phyloP scores from a whole-genome alignment of 2,797 vertebrate species.

The Mormyrops boulengeri region DNA sequence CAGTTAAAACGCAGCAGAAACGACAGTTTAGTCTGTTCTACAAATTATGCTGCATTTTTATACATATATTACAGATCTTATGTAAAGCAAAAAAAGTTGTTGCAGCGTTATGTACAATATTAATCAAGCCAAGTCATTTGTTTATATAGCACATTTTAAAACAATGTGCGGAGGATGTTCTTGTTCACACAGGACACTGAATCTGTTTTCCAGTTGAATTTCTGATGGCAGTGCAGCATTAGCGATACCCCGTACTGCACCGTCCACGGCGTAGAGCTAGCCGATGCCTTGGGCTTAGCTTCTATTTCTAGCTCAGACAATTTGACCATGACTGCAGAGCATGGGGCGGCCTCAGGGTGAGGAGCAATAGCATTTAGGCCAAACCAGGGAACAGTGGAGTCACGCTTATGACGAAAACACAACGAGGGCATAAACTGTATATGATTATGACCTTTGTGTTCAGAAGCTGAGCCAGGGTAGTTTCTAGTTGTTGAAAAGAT shows the following conservation, averaged over 20 bases:
- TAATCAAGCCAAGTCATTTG: constrained; percentile 40
- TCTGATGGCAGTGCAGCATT: background rate
- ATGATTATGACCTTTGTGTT: constrained; percentile 56
- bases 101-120: constrained; percentile 98
- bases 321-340: background rate
- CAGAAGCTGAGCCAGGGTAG: constrained; percentile 47
- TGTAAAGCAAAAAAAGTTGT: constrained; percentile 96
- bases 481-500: background rate
- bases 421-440: constrained; percentile 91
- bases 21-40: constrained; percentile 84
- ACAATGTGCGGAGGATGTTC: background rate
- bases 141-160: too few species aligned
- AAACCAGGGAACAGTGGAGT: background rate
- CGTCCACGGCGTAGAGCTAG: background rate
- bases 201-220: constrained; percentile 26
- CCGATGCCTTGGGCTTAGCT: background rate
- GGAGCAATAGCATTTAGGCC: background rate
- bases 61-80: constrained; percentile 98
- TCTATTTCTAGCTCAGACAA: background rate
- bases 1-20: constrained; percentile 69
- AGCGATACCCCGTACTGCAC: background rate
- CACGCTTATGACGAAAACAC: constrained; percentile 57
- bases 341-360: background rate
- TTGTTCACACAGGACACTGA: background rate
- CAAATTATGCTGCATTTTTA: constrained; percentile 88